Evolutionary conservation across 1,140 invertebrate genomes (phyloP), one percentile per base, ranked within the genome.

Genomic region (Trachymyrmex septentrionalis): DNA sequence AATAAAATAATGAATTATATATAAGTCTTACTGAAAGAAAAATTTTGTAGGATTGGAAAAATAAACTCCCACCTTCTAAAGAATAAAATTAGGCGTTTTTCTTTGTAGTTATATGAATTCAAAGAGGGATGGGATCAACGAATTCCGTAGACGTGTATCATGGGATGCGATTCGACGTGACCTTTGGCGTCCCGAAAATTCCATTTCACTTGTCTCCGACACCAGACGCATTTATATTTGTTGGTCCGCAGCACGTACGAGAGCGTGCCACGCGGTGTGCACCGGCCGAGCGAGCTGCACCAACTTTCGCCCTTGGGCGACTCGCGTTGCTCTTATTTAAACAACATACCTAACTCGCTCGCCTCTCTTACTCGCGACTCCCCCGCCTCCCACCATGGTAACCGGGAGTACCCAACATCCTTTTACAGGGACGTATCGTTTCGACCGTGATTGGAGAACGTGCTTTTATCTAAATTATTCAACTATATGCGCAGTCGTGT

Each of bases 281-380:
- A 88, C 85, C 87, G 27, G 81, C 76, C 71, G 72, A 73, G 86
- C 89, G 84, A 86, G 91, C 88, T 82, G 91, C 91, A 93, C 92
- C 91, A 93, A 95, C 94, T 94, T 94, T 94, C 93, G 94, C 94
- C 94, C 94, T 95, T 95, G 94, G 92, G 77, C 86, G 85, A 86
- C 76, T 95, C 92, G 90, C 90, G 86, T 93, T 95, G 94, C 93
- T 95, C 94, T 95, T 95, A 94, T 95, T 95, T 94, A 94, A 94
- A 94, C 93, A 94, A 92, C 94, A 94, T 94, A 94, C 94, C 93
- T 92, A 94, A 93, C 93, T 93, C 91, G 93, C 92, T 94, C 92
- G 92, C 92, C 88, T 92, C 91, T 90, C 87, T 93, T 92, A 91
- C 91, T 92, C 91, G 91, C 86, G 87, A 92, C 94, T 94, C 93